Evolutionary conservation across 2,797 vertebrate species (phyloP).

Genomic region (Rhinoraja longicauda): DNA sequence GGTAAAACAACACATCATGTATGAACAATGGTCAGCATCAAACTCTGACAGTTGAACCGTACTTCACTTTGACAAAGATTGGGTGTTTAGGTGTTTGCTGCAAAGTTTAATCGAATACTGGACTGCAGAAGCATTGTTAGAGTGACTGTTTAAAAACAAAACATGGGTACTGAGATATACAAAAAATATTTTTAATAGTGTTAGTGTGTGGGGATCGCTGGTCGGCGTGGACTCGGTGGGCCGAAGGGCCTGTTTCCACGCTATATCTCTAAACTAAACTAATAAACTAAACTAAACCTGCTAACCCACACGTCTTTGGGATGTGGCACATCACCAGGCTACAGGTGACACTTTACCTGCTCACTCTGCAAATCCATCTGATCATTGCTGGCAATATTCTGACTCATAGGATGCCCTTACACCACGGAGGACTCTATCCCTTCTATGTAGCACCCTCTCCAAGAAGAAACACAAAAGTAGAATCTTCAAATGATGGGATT

Average conservation of each 20-base stretch:
- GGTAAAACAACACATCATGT: neutral
- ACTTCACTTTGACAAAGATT: neutral
- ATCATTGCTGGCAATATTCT: neutral
- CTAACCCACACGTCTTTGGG: too few relatives aligned
- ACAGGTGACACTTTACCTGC: neutral
- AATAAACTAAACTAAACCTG: too few relatives aligned
- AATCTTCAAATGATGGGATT: neutral
- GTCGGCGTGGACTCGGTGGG: too few relatives aligned
- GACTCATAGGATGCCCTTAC: neutral
- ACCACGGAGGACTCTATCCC: neutral
- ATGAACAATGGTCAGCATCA: neutral
- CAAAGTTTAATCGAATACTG: too few relatives aligned
- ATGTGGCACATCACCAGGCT: neutral
- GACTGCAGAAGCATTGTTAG: neutral
- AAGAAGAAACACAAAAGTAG: neutral
- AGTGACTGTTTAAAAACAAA: neutral
- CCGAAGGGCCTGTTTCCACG: too few relatives aligned
- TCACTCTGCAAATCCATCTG: neutral
- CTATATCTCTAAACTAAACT: too few relatives aligned
- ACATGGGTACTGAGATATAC: neutral
- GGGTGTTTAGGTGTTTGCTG: neutral
- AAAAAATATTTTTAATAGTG: too few relatives aligned
- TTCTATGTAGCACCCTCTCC: neutral
- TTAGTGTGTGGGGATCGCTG: too few relatives aligned
- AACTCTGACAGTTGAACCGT: neutral